Evolutionary conservation across 1,140 invertebrate species (phyloP).

Genomic region (Bathynomus jamesi): DNA sequence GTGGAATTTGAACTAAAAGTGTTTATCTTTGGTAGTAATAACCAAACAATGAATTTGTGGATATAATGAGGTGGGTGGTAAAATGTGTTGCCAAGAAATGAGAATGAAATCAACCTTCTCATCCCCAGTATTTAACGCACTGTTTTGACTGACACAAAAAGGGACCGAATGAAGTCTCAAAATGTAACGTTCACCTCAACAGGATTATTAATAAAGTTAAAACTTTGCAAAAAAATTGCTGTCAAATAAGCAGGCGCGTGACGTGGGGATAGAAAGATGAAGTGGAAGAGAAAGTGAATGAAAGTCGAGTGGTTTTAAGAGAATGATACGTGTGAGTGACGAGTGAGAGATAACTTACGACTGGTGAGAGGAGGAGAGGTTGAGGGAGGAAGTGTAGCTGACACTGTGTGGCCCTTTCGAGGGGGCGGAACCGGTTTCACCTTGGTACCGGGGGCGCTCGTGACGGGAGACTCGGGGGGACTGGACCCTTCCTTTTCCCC

Average conservation of each 20-base stretch:
- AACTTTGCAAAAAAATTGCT: too few relatives aligned
- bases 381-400: slow-evolving; percentile 25
- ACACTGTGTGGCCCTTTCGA: slow-evolving; percentile 13
- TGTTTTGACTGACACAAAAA: too few relatives aligned
- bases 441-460: slow-evolving; percentile 3
- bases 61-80: too few relatives aligned
- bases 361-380: slow-evolving; percentile 12
- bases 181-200: too few relatives aligned
- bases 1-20: too few relatives aligned
- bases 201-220: too few relatives aligned
- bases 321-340: not conserved
- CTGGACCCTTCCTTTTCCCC: slow-evolving; percentile 21
- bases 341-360: slow-evolving; percentile 35
- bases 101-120: not conserved
- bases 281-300: not conserved
- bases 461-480: slow-evolving; percentile 21
- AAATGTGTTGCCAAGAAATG: too few relatives aligned
- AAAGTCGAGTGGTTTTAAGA: not conserved
- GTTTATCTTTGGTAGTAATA: too few relatives aligned
- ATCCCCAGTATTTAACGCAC: too few relatives aligned
- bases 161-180: not conserved
- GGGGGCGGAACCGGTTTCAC: slow-evolving; percentile 3
- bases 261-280: not conserved
- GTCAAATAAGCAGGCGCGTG: not conserved
- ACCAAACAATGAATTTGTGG: too few relatives aligned